Evolutionary conservation across 1,140 invertebrate genomes (phyloP).

Genomic region (Cepaea nemoralis): DNA sequence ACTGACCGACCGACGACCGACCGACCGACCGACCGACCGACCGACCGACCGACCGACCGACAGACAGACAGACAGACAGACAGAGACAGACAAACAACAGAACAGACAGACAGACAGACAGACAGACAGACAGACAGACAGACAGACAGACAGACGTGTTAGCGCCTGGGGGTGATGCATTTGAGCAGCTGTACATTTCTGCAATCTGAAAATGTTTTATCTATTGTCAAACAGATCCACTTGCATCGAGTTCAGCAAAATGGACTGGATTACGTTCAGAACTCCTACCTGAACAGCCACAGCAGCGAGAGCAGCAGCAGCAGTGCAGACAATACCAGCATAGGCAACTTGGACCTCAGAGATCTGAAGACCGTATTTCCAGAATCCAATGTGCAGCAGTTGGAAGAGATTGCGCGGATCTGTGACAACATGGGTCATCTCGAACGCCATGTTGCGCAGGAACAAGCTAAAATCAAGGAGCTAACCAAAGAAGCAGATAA

Average conservation of each 20-base stretch:
- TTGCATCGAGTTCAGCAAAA: constrained; percentile 79
- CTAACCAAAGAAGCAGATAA: background rate
- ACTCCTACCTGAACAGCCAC: constrained; percentile 79
- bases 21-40: too few relatives aligned
- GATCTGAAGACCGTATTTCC: constrained; percentile 41
- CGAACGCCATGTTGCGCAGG: constrained; percentile 78
- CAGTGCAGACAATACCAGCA: constrained; percentile 63
- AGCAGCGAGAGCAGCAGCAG: constrained; percentile 69
- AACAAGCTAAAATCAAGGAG: constrained; percentile 75
- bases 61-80: too few relatives aligned
- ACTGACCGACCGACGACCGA: too few relatives aligned
- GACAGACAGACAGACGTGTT: too few relatives aligned
- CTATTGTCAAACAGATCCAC: constrained; percentile 70
- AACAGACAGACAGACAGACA: too few relatives aligned
- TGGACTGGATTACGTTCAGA: constrained; percentile 85
- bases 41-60: too few relatives aligned
- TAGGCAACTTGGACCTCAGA: constrained; percentile 54
- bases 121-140: too few relatives aligned
- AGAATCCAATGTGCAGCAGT: constrained; percentile 69
- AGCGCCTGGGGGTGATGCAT: too few relatives aligned
- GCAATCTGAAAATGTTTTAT: too few relatives aligned
- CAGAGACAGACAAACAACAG: too few relatives aligned
- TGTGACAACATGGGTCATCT: constrained; percentile 81
- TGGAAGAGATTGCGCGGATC: constrained; percentile 80
- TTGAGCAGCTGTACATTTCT: too few relatives aligned